Conservation (phyloP, 2,888 invertebrate species). For the Eupithecia dodoneata region DNA sequence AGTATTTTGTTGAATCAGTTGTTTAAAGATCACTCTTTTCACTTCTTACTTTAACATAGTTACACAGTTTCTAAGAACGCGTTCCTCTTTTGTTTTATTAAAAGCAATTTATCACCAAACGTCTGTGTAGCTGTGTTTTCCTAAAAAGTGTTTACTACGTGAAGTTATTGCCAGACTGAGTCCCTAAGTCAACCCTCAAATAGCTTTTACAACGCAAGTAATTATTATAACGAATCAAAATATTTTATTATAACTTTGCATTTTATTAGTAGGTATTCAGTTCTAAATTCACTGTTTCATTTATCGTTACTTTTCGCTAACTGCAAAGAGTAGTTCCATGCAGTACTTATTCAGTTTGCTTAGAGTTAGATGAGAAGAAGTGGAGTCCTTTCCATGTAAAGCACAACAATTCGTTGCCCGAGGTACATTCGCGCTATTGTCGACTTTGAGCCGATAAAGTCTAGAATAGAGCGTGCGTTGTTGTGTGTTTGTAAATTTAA, state of each 20-base stretch:
- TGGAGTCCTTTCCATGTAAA: conserved; percentile 66
- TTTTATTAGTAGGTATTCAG: conserved; percentile 19
- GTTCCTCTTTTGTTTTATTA: not conserved
- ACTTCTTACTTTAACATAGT: conserved; percentile 26
- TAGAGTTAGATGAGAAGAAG: conserved; percentile 35
- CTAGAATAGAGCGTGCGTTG: conserved; percentile 47
- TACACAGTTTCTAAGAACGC: not conserved
- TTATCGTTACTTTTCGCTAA: conserved; percentile 31
- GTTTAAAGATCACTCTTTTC: conserved; percentile 12
- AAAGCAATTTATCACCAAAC: not conserved
- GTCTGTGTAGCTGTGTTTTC: conserved; percentile 25
- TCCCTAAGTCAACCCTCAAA: conserved; percentile 56
- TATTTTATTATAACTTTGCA: conserved; percentile 19
- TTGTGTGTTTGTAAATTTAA: conserved; percentile 55
- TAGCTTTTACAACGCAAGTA: conserved; percentile 50
- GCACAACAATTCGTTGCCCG: conserved; percentile 27
- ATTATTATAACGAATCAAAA: conserved; percentile 34
- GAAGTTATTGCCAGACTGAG: conserved; percentile 60
- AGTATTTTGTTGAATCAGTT: conserved; percentile 39
- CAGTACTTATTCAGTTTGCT: conserved; percentile 52
- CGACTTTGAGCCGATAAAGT: conserved; percentile 45
- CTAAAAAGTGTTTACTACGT: conserved; percentile 42
- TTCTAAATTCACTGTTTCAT: conserved; percentile 28
- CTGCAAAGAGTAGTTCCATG: conserved; percentile 50
- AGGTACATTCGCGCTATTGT: conserved; percentile 37